Conservation (phyloP, 1,140 invertebrate species). For the Platorchestia sp. region DNA sequence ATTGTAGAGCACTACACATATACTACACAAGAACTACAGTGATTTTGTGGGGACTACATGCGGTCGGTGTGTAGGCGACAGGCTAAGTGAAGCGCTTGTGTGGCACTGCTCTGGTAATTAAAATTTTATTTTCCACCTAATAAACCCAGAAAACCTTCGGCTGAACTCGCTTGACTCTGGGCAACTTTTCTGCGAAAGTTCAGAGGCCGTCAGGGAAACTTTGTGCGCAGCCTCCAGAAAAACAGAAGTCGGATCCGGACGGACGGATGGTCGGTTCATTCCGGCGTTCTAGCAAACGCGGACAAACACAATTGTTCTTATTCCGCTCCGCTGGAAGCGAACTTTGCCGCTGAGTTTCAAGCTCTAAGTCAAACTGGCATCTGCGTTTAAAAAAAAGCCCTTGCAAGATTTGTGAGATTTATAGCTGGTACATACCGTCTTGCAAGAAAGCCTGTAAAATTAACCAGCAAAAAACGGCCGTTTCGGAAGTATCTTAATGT, state of each 20-base stretch:
- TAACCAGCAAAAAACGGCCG: too few species aligned
- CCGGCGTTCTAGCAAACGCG: neutral
- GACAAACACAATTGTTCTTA: neutral
- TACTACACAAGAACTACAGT: too few species aligned
- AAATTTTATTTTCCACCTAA: neutral
- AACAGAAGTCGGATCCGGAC: neutral
- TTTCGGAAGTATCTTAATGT: too few species aligned
- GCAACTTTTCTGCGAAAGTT: neutral
- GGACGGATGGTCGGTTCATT: neutral
- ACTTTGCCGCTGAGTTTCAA: neutral
- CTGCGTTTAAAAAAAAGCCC: neutral
- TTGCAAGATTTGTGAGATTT: too few species aligned
- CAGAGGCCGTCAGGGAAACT: neutral
- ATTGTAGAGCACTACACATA: too few species aligned
- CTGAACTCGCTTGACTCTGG: neutral
- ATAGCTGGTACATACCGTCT: too few species aligned
- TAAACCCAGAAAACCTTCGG: neutral
- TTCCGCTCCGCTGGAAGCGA: neutral
- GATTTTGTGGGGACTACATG: too few species aligned
- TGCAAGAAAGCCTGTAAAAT: too few species aligned
- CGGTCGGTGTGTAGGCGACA: too few species aligned
- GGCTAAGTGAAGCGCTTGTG: too few species aligned
- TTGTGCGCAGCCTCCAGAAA: neutral
- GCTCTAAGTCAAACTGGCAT: neutral
- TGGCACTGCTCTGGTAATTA: neutral